Percentiles rank a stretch among this genome's conserved stretches.
phyloP scores from a whole-genome alignment of 2,888 invertebrate genomes.

The Athrips mouffetella region DNA sequence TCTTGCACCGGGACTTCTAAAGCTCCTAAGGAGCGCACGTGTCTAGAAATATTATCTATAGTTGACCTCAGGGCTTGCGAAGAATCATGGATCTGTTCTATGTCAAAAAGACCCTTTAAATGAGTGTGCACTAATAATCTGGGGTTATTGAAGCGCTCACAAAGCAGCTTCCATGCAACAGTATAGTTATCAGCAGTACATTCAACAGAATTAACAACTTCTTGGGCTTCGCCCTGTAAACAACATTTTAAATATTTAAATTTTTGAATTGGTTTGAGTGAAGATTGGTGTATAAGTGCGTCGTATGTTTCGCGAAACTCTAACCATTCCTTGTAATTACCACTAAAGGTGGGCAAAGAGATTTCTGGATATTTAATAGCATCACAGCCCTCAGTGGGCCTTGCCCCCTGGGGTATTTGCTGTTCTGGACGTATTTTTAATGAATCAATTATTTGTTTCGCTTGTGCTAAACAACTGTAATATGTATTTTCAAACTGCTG shows the following conservation, averaged over 20 bases:
- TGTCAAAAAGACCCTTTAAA: constrained; percentile 11
- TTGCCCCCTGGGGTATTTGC: not conserved
- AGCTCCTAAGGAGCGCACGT: not conserved
- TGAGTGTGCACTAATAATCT: constrained; percentile 17
- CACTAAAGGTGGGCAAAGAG: constrained; percentile 15
- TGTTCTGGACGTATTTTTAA: not conserved
- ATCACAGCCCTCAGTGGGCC: not conserved
- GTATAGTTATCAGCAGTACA: constrained; percentile 18
- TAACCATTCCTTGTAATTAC: constrained; percentile 13
- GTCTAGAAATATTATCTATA: constrained; percentile 4
- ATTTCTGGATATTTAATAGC: not conserved
- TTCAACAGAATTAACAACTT: constrained; percentile 16
- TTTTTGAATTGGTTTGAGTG: constrained; percentile 10
- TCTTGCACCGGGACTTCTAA: not conserved
- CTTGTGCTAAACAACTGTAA: not conserved
- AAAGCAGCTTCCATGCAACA: constrained; percentile 20
- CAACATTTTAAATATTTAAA: constrained; percentile 10
- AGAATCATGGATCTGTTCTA: not conserved
- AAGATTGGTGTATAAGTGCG: constrained; percentile 7
- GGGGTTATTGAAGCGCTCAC: constrained; percentile 20
- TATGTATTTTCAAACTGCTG: too few species aligned
- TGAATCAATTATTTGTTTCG: not conserved
- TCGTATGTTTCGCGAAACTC: constrained; percentile 11
- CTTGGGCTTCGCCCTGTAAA: not conserved
- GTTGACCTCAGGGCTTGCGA: not conserved